A percentile compares a stretch with the other conserved stretches of the same genome.
Conservation (phyloP, 2,797 vertebrate species). For the Chelon auratus region DNA sequence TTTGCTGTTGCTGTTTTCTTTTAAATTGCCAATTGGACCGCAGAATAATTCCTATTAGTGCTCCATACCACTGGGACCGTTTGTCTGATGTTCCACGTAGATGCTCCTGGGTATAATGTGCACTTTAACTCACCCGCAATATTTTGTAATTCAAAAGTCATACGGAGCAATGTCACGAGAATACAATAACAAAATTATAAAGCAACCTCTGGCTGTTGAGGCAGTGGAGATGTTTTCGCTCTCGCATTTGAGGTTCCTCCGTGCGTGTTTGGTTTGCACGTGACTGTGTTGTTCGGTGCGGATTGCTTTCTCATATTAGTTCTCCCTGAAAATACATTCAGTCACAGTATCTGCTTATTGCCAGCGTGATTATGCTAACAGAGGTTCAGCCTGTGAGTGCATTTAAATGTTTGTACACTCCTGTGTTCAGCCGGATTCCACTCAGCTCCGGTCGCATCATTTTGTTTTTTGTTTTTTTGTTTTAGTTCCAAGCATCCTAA, state of each 20-base stretch:
- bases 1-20: not conserved
- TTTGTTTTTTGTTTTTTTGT: slow-evolving; percentile 35
- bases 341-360: slow-evolving; percentile 34
- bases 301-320: slow-evolving; percentile 12
- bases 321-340: slow-evolving; percentile 14
- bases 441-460: slow-evolving; percentile 6
- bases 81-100: not conserved
- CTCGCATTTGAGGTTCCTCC: not conserved
- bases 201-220: slow-evolving; percentile 32
- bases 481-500: slow-evolving; percentile 50
- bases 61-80: not conserved
- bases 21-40: slow-evolving; percentile 4
- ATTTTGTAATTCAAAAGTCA: slow-evolving; percentile 21
- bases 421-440: slow-evolving; percentile 1
- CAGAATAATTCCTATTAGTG: not conserved
- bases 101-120: slow-evolving; percentile 22
- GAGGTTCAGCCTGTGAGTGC: slow-evolving; percentile 18
- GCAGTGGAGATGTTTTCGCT: slow-evolving; percentile 15
- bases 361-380: slow-evolving; percentile 38
- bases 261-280: not conserved
- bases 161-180: slow-evolving; percentile 9
- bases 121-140: slow-evolving; percentile 17
- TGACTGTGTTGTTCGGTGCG: not conserved
- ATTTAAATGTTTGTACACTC: slow-evolving; percentile 45
- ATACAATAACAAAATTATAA: slow-evolving; percentile 16